A percentile compares a stretch with the other conserved stretches of the same genome.
Evolutionary conservation across 2,888 invertebrate species (phyloP).

Genomic region (Macrosoma leucophasiata): DNA sequence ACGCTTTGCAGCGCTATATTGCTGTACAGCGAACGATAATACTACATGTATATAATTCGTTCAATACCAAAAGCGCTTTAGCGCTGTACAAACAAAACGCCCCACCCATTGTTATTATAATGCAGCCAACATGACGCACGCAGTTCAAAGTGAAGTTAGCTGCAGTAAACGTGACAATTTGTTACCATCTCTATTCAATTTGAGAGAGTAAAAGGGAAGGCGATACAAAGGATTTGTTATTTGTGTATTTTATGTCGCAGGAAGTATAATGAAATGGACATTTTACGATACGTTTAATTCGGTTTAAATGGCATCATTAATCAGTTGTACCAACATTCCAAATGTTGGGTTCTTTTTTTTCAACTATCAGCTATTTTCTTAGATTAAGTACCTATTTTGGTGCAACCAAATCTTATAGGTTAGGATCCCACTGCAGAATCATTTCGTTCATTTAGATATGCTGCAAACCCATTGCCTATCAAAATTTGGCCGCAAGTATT

Average conservation of each 20-base stretch:
- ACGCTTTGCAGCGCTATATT: slow-evolving; percentile 37
- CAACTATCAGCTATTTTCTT: too few species aligned
- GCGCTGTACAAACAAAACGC: slow-evolving; percentile 31
- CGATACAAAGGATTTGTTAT: slow-evolving; percentile 22
- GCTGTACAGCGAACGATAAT: neutral
- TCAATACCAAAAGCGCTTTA: slow-evolving; percentile 37
- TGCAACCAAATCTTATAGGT: too few species aligned
- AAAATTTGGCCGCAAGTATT: too few species aligned
- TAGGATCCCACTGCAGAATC: too few species aligned
- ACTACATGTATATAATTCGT: slow-evolving; percentile 6
- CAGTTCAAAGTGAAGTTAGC: slow-evolving; percentile 52
- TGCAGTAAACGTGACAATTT: slow-evolving; percentile 28
- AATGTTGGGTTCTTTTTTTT: too few species aligned
- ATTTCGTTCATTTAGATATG: too few species aligned
- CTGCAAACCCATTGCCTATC: too few species aligned
- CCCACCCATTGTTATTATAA: slow-evolving; percentile 71
- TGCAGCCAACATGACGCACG: slow-evolving; percentile 69
- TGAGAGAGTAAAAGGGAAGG: slow-evolving; percentile 31
- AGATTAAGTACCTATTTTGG: too few species aligned
- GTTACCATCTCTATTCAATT: slow-evolving; percentile 32
- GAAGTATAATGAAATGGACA: too few species aligned
- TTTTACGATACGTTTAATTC: too few species aligned
- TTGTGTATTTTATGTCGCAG: slow-evolving; percentile 18
- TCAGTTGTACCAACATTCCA: too few species aligned
- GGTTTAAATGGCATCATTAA: too few species aligned